Conservation (phyloP, 2,888 invertebrate species). For the Dynastes hyllus region DNA sequence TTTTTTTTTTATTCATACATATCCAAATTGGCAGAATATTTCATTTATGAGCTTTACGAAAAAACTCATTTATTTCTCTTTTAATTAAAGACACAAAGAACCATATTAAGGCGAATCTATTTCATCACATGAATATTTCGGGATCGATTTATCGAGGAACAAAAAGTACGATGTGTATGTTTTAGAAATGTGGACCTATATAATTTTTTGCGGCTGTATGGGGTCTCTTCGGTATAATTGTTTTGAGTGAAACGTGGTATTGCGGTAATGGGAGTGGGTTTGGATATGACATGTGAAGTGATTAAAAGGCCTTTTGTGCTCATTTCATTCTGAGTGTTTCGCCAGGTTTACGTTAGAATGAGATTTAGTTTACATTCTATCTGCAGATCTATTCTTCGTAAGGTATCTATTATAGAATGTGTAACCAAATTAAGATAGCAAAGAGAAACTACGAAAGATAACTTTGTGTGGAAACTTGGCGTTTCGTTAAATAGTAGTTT, state of each 20-base stretch:
- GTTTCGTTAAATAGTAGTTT: too few species aligned
- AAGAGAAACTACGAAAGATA: too few species aligned
- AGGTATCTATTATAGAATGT: too few species aligned
- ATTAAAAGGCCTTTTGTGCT: constrained; percentile 41
- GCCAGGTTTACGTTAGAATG: constrained; percentile 6
- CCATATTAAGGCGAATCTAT: neutral
- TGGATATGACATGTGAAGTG: constrained; percentile 37
- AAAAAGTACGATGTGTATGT: neutral
- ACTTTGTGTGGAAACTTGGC: too few species aligned
- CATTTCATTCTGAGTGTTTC: constrained; percentile 9
- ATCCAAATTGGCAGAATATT: too few species aligned
- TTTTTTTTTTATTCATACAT: too few species aligned
- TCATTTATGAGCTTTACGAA: neutral
- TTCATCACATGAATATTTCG: neutral
- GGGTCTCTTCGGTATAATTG: constrained; percentile 23
- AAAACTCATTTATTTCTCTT: neutral
- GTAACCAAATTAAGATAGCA: too few species aligned
- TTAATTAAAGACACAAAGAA: neutral
- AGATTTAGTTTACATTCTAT: constrained; percentile 4
- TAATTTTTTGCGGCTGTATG: neutral
- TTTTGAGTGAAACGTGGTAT: constrained; percentile 12
- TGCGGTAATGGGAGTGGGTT: constrained; percentile 19
- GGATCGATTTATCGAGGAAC: neutral
- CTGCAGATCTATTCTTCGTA: too few species aligned
- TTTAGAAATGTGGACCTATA: neutral